phyloP scores from a whole-genome alignment of 2,888 invertebrate species.

The Chrysopilus asiliformis region DNA sequence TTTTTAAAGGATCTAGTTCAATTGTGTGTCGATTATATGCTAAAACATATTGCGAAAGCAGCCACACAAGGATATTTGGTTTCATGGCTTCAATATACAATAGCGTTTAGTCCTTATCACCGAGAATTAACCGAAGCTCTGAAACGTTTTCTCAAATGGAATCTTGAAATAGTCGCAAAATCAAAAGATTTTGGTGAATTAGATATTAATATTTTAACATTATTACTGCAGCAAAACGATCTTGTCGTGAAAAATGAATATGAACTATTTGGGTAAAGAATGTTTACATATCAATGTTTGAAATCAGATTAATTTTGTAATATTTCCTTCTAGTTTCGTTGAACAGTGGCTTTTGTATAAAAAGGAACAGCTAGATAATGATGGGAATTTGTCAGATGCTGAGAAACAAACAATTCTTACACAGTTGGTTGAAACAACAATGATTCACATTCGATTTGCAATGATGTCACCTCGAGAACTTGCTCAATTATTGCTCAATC shows the following conservation, averaged over 20 bases:
- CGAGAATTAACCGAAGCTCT: constrained; percentile 46
- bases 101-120: constrained; percentile 56
- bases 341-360: constrained; percentile 70
- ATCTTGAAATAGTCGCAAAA: constrained; percentile 68
- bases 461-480: constrained; percentile 90
- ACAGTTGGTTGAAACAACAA: constrained; percentile 56
- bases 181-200: constrained; percentile 70
- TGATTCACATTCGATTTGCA: constrained; percentile 72
- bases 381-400: constrained; percentile 36
- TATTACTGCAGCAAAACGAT: constrained; percentile 71
- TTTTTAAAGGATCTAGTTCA: constrained; percentile 57
- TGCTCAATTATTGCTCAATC: constrained; percentile 64
- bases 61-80: constrained; percentile 68
- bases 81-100: constrained; percentile 83
- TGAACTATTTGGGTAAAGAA: constrained; percentile 52
- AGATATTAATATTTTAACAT: constrained; percentile 63
- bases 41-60: constrained; percentile 70
- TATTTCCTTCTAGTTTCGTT: constrained; percentile 41
- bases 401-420: constrained; percentile 50
- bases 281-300: neutral
- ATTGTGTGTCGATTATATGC: constrained; percentile 79
- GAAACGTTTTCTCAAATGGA: constrained; percentile 80
- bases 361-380: constrained; percentile 40
- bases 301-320: constrained; percentile 3
- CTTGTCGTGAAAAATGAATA: constrained; percentile 83